These are phyloP conservation scores for Acanthosepion esculentum DNA, from an alignment of 2,888 invertebrate genomes.

Conservation along the genomic window DNA sequence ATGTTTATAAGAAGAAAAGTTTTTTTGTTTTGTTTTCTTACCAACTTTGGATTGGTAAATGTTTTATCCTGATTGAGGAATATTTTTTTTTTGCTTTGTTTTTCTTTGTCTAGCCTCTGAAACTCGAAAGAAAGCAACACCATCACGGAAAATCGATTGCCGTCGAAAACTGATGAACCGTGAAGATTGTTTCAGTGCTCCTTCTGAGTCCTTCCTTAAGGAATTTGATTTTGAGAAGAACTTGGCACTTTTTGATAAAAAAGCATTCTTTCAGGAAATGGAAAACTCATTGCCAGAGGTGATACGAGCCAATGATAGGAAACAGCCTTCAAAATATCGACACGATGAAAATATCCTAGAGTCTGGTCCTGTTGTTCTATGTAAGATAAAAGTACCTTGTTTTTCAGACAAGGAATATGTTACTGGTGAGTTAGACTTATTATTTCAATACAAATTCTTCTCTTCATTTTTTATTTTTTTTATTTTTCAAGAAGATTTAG, in stretches of 20 bases:
- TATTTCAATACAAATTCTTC: too few species aligned
- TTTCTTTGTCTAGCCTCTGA: constrained; percentile 50
- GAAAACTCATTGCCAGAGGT: constrained; percentile 74
- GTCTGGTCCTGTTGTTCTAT: constrained; percentile 80
- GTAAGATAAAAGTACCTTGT: constrained; percentile 84
- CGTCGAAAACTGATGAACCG: constrained; percentile 76
- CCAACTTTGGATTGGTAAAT: background rate
- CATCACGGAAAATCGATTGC: constrained; percentile 77
- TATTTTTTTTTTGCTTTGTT: background rate
- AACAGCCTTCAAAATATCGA: constrained; percentile 79
- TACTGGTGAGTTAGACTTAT: constrained; percentile 76
- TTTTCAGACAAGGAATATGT: constrained; percentile 80
- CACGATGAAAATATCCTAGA: constrained; percentile 90
- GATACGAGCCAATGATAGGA: constrained; percentile 56
- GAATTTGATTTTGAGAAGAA: constrained; percentile 97
- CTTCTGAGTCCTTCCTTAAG: constrained; percentile 80
- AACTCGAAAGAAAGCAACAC: constrained; percentile 58
- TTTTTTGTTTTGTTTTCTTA: too few species aligned
- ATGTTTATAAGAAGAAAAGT: too few species aligned
- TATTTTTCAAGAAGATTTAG: too few species aligned
- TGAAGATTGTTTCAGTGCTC: constrained; percentile 85
- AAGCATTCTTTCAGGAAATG: constrained; percentile 85
- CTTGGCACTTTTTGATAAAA: constrained; percentile 91
- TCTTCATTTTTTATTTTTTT: too few species aligned
- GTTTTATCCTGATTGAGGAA: background rate